Evolutionary conservation across 2,797 vertebrate genomes (phyloP).

Genomic region (Crenuchus spilurus): DNA sequence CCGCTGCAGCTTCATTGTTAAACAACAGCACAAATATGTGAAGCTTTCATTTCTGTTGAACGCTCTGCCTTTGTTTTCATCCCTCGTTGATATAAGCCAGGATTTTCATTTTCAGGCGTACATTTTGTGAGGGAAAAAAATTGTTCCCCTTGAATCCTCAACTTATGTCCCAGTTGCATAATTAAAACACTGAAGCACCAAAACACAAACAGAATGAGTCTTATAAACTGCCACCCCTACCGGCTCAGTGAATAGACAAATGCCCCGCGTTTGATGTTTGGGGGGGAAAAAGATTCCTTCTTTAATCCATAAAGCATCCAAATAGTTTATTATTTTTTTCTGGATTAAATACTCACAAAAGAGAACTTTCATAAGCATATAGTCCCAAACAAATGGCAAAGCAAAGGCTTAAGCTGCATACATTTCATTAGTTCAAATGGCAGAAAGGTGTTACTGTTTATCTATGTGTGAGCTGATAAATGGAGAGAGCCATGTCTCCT

Average conservation of each 20-base stretch:
- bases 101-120: constrained; percentile 28
- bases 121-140: not conserved
- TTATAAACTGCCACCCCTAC: not conserved
- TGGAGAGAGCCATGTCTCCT: constrained; percentile 52
- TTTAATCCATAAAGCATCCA: constrained; percentile 79
- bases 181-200: constrained; percentile 21
- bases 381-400: constrained; percentile 69
- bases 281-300: constrained; percentile 65
- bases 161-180: constrained; percentile 18
- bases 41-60: constrained; percentile 31
- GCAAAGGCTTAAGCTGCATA: constrained; percentile 69
- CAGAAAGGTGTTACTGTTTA: constrained; percentile 74
- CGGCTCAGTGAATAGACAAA: constrained; percentile 9
- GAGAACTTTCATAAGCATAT: constrained; percentile 73
- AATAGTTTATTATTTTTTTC: constrained; percentile 71
- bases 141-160: not conserved
- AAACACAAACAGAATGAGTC: constrained; percentile 23
- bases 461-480: constrained; percentile 70
- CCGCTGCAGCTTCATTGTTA: constrained; percentile 54
- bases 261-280: constrained; percentile 73
- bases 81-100: constrained; percentile 41
- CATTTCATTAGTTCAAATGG: constrained; percentile 69
- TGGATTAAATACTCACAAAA: constrained; percentile 77
- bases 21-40: constrained; percentile 49
- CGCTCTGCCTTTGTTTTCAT: constrained; percentile 33